Percentiles rank a stretch among this genome's conserved stretches.
Conservation (phyloP, 1,140 invertebrate species). For the Chrysopa pallens region DNA sequence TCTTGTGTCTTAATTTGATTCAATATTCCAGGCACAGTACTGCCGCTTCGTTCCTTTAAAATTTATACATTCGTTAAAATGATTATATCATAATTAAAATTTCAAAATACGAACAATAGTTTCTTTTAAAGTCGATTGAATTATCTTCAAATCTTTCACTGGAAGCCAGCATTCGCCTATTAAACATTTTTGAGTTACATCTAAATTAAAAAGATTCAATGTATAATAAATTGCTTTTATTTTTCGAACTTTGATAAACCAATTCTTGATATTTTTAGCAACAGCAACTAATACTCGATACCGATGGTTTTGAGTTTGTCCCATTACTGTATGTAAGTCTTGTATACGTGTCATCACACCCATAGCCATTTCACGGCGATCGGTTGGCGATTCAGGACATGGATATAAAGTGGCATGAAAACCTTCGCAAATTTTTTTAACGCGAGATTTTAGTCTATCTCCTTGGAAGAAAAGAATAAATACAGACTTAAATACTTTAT, state of each 20-base stretch:
- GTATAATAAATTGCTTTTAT: slow-evolving; percentile 90
- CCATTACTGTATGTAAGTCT: slow-evolving; percentile 77
- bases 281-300: slow-evolving; percentile 78
- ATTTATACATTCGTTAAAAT: no score
- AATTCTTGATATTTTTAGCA: slow-evolving; percentile 83
- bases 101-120: slow-evolving; percentile 54
- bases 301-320: slow-evolving; percentile 83
- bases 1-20: slow-evolving; percentile 90
- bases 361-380: slow-evolving; percentile 82
- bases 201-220: slow-evolving; percentile 82
- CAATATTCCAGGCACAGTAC: slow-evolving; percentile 88
- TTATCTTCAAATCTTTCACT: slow-evolving; percentile 70
- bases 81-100: no score
- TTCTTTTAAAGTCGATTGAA: slow-evolving; percentile 68
- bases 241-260: slow-evolving; percentile 87
- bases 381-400: slow-evolving; percentile 74
- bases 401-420: slow-evolving; percentile 95
- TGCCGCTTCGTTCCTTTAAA: slow-evolving; percentile 72
- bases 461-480: slow-evolving; percentile 99
- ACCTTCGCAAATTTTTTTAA: slow-evolving; percentile 94
- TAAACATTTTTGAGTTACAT: slow-evolving; percentile 85
- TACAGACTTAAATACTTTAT: slow-evolving; percentile 89
- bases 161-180: slow-evolving; percentile 99
- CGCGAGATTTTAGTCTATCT: slow-evolving; percentile 90
- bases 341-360: slow-evolving; percentile 84